These are phyloP conservation scores for Volucella inflata DNA, from an alignment of 2,888 invertebrate genomes.

Conservation along the genomic window DNA sequence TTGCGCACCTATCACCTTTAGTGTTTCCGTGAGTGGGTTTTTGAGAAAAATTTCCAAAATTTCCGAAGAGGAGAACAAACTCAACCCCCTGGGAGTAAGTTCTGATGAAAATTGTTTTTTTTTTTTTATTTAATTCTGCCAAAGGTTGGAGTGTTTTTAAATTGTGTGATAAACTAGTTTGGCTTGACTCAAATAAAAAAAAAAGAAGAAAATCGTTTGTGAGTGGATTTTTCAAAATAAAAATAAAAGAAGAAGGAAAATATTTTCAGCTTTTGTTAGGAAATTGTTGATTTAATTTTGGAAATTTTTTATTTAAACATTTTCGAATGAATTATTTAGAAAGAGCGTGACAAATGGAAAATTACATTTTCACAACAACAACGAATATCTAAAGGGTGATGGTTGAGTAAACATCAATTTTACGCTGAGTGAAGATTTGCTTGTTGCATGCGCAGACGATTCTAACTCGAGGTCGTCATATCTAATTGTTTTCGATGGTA, in stretches of 20 bases:
- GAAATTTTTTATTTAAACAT: neutral
- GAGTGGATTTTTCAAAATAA: neutral
- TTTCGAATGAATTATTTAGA: conserved; percentile 27
- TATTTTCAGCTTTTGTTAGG: neutral
- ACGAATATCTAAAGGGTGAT: conserved; percentile 14
- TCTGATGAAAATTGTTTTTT: neutral
- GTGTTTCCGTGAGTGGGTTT: conserved; percentile 27
- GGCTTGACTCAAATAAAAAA: neutral
- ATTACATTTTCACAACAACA: conserved; percentile 20
- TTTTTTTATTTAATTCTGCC: neutral
- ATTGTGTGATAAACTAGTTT: too few species aligned
- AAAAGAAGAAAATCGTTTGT: neutral
- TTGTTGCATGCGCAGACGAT: neutral
- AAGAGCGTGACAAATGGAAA: conserved; percentile 42
- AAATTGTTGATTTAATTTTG: conserved; percentile 61
- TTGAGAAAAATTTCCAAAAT: conserved; percentile 77
- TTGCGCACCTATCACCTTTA: conserved; percentile 23
- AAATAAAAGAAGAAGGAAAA: neutral
- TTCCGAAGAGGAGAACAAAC: conserved; percentile 78
- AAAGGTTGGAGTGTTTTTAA: too few species aligned
- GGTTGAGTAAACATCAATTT: conserved; percentile 51
- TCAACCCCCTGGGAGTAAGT: conserved; percentile 80
- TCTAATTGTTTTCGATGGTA: too few species aligned
- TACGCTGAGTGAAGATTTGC: conserved; percentile 32
- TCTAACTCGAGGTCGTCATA: neutral